Conservation (phyloP, 2,113 vertebrate species). For the Pyxicephalus adspersus region DNA sequence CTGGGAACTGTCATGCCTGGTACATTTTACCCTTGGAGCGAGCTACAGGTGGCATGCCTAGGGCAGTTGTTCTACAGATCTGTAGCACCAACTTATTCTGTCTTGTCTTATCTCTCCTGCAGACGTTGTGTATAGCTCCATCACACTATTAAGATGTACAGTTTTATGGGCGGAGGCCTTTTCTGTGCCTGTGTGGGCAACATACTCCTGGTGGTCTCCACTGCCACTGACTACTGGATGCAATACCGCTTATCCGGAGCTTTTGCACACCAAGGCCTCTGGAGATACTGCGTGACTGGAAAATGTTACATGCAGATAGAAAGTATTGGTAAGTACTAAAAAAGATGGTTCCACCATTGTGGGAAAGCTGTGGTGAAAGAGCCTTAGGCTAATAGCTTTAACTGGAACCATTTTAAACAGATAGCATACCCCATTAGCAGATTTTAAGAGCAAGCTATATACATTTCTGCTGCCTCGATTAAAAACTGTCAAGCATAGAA, state of each 20-base stretch:
- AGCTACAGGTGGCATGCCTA: too few species aligned
- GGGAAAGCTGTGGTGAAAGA: too few species aligned
- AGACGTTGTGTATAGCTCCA: not conserved
- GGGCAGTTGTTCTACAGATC: too few species aligned
- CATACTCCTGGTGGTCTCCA: conserved; percentile 84
- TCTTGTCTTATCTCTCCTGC: not conserved
- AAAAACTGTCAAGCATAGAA: too few species aligned
- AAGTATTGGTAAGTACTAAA: conserved; percentile 78
- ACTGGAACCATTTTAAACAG: too few species aligned
- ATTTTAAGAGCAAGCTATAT: too few species aligned
- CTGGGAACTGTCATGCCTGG: too few species aligned
- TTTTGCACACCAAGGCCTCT: conserved; percentile 88
- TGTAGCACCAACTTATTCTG: not conserved
- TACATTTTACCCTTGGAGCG: too few species aligned
- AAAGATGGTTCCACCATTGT: too few species aligned
- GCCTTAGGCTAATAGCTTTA: too few species aligned
- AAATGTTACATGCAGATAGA: conserved; percentile 89
- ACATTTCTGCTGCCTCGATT: too few species aligned
- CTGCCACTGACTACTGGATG: conserved; percentile 91
- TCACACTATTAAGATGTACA: conserved; percentile 78
- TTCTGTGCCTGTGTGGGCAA: conserved; percentile 89
- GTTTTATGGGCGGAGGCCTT: conserved; percentile 89
- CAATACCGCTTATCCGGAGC: conserved; percentile 84
- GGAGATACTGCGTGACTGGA: conserved; percentile 85
- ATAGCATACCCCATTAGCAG: too few species aligned